These are phyloP conservation scores for Pangasius djambal DNA, from an alignment of 2,797 vertebrate species.

Conservation along the genomic window DNA sequence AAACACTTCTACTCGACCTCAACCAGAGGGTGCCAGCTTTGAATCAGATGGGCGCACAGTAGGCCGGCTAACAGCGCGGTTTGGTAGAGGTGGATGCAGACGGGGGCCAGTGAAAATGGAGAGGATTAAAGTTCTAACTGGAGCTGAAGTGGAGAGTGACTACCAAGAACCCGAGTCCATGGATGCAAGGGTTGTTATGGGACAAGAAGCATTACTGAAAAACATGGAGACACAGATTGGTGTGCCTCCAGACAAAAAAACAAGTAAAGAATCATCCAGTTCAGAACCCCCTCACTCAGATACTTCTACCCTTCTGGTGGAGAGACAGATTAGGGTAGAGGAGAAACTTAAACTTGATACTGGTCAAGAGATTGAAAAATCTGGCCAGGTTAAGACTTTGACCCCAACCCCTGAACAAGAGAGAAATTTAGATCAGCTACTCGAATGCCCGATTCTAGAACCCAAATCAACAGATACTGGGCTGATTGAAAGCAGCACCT, in stretches of 20 bases:
- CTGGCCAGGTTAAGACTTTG: slow-evolving; percentile 57
- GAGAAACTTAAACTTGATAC: slow-evolving; percentile 64
- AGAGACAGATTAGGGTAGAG: slow-evolving; percentile 60
- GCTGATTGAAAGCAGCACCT: slow-evolving; percentile 60
- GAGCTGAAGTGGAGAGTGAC: slow-evolving; percentile 79
- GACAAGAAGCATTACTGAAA: slow-evolving; percentile 84
- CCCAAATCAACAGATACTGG: slow-evolving; percentile 59
- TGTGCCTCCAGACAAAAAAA: slow-evolving; percentile 50
- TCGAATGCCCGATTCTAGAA: slow-evolving; percentile 58
- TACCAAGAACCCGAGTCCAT: slow-evolving; percentile 77
- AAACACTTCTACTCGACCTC: slow-evolving; percentile 80
- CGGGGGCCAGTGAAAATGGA: slow-evolving; percentile 79
- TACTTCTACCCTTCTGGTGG: slow-evolving; percentile 46
- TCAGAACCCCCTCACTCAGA: slow-evolving; percentile 52
- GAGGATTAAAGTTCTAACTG: slow-evolving; percentile 77
- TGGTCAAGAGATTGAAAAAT: slow-evolving; percentile 59
- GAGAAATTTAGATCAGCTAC: slow-evolving; percentile 54
- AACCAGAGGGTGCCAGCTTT: slow-evolving; percentile 88
- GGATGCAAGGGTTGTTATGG: slow-evolving; percentile 91
- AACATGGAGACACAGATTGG: slow-evolving; percentile 69
- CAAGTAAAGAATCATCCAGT: slow-evolving; percentile 51
- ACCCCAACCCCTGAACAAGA: slow-evolving; percentile 45
- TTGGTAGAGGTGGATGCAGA: slow-evolving; percentile 76
- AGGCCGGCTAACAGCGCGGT: slow-evolving; percentile 69
- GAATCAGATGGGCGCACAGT: slow-evolving; percentile 71